phyloP scores from a whole-genome alignment of 2,797 vertebrate species.

The Anolis apletophallus region DNA sequence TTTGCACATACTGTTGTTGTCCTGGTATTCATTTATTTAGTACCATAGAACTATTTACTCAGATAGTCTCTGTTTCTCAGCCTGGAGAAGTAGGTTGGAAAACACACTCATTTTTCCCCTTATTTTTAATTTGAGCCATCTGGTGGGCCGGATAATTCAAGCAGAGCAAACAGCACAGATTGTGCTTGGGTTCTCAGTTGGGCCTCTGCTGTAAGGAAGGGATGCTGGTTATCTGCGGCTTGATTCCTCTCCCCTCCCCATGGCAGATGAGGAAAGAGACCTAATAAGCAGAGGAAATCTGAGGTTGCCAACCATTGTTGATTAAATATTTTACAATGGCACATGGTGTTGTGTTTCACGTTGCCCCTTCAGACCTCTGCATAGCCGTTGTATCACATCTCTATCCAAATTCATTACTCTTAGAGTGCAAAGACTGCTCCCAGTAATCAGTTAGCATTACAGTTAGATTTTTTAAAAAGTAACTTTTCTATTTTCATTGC shows the following conservation, averaged over 20 bases:
- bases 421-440: no score
- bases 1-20: neutral
- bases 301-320: neutral
- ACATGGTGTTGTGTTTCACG: neutral
- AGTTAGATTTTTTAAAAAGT: no score
- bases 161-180: accelerated
- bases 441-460: no score
- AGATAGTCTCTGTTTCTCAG: neutral
- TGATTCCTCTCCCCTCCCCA: neutral
- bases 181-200: neutral
- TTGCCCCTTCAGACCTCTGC: neutral
- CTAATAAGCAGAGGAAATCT: neutral
- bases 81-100: neutral
- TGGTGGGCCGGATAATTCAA: slow-evolving; percentile 15
- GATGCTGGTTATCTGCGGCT: neutral
- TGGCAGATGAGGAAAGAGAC: neutral
- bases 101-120: neutral
- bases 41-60: neutral
- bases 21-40: neutral
- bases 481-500: no score
- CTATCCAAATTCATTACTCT: neutral
- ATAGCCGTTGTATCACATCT: neutral
- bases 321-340: neutral
- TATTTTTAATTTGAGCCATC: neutral
- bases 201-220: neutral